phyloP scores from a whole-genome alignment of 2,888 invertebrate species.

The Lithophane leautieri region DNA sequence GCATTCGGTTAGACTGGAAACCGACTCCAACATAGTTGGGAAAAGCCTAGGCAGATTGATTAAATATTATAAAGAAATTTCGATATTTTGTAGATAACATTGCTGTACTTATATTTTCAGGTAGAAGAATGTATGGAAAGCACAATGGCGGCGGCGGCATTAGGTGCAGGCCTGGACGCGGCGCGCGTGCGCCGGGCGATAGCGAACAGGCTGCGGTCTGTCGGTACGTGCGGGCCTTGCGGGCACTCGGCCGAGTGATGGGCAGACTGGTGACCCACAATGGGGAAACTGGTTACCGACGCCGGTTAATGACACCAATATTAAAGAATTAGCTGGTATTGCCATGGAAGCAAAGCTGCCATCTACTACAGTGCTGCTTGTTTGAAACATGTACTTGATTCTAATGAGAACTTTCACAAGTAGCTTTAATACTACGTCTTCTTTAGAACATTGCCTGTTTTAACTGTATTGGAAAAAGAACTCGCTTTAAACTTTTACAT shows the following conservation, averaged over 20 bases:
- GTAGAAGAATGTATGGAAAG: constrained; percentile 84
- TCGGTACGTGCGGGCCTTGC: constrained; percentile 78
- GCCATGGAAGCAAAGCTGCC: neutral
- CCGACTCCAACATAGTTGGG: too few relatives aligned
- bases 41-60: too few relatives aligned
- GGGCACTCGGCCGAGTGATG: neutral
- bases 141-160: constrained; percentile 77
- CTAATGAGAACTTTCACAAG: too few relatives aligned
- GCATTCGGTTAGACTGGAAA: too few relatives aligned
- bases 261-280: constrained; percentile 15
- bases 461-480: neutral
- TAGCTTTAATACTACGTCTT: too few relatives aligned
- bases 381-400: neutral
- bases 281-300: neutral
- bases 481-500: neutral
- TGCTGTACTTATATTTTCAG: constrained; percentile 65
- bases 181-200: constrained; percentile 84
- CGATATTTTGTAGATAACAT: too few relatives aligned
- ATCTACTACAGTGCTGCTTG: neutral
- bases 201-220: constrained; percentile 75
- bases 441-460: too few relatives aligned
- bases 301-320: constrained; percentile 36
- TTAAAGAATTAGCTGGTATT: neutral
- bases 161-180: constrained; percentile 85
- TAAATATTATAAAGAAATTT: too few relatives aligned